Evolutionary conservation across 1,140 invertebrate species (phyloP).

Genomic region (Anadara kagoshimensis): DNA sequence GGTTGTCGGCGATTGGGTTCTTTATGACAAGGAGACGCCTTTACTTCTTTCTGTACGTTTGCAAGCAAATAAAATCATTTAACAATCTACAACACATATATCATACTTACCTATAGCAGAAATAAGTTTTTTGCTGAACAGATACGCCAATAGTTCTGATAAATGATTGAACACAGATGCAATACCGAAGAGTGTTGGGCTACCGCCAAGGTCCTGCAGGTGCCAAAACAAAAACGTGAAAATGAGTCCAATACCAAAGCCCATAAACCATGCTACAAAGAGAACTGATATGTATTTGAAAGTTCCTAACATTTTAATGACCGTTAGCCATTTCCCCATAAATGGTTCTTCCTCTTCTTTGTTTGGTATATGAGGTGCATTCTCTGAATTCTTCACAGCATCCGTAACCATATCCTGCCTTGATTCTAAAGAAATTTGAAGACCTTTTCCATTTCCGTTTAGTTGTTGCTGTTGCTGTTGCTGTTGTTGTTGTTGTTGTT

Average conservation of each 20-base stretch:
- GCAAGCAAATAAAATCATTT: too few relatives aligned
- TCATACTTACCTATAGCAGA: conserved; percentile 65
- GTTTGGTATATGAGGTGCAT: conserved; percentile 13
- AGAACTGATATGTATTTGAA: conserved; percentile 82
- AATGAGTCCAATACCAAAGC: conserved; percentile 98
- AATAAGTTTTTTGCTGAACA: conserved; percentile 97
- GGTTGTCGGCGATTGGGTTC: too few relatives aligned
- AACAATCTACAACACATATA: too few relatives aligned
- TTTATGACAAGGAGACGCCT: too few relatives aligned
- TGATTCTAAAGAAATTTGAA: conserved; percentile 56
- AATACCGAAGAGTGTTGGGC: conserved; percentile 97
- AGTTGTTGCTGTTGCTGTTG: too few relatives aligned
- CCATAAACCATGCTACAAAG: conserved; percentile 99
- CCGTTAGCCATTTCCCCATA: conserved; percentile 65
- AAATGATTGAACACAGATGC: conserved; percentile 99
- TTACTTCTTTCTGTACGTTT: too few relatives aligned
- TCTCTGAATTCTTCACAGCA: conserved; percentile 50
- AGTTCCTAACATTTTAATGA: conserved; percentile 64
- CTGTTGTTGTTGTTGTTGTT: too few relatives aligned
- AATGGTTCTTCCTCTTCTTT: conserved; percentile 59
- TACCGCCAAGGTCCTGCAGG: conserved; percentile 94
- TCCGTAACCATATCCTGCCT: conserved; percentile 67
- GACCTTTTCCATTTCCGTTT: conserved; percentile 34
- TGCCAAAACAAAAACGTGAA: conserved; percentile 99
- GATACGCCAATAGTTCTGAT: conserved; percentile 98